phyloP scores from a whole-genome alignment of 2,797 vertebrate genomes.

The Enteromius thamalakanensis region DNA sequence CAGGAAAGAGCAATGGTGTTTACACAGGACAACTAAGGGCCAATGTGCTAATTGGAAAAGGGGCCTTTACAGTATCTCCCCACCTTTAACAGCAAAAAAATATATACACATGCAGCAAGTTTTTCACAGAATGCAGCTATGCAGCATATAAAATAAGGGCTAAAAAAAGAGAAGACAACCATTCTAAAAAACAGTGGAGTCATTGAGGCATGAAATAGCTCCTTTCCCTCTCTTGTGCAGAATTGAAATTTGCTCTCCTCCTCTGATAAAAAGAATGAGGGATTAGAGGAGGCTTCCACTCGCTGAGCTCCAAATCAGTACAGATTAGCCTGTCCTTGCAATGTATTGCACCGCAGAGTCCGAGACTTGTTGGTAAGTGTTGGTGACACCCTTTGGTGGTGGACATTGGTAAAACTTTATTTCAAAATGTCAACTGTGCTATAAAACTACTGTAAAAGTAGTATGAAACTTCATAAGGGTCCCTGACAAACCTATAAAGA shows the following conservation, averaged over 20 bases:
- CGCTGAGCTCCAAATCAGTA: slow-evolving; percentile 79
- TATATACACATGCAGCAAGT: slow-evolving; percentile 59
- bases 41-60: slow-evolving; percentile 68
- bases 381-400: slow-evolving; percentile 65
- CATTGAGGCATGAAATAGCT: slow-evolving; percentile 79
- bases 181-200: slow-evolving; percentile 77
- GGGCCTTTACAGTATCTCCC: slow-evolving; percentile 57
- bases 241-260: slow-evolving; percentile 70
- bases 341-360: slow-evolving; percentile 72
- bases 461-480: neutral
- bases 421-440: slow-evolving; percentile 22
- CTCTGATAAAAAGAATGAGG: slow-evolving; percentile 73
- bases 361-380: slow-evolving; percentile 62
- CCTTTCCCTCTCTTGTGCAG: slow-evolving; percentile 69
- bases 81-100: slow-evolving; percentile 55
- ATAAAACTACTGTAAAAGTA: neutral
- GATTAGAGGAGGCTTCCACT: slow-evolving; percentile 79
- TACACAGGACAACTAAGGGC: slow-evolving; percentile 21
- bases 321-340: slow-evolving; percentile 79
- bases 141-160: slow-evolving; percentile 47
- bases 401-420: slow-evolving; percentile 64
- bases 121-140: slow-evolving; percentile 67
- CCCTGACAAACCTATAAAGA: slow-evolving; percentile 2
- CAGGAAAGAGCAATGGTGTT: slow-evolving; percentile 20
- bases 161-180: slow-evolving; percentile 58